Evolutionary conservation across 2,797 vertebrate genomes (phyloP), one percentile per base, ranked within the genome.

Genomic region (Danionella dracula): DNA sequence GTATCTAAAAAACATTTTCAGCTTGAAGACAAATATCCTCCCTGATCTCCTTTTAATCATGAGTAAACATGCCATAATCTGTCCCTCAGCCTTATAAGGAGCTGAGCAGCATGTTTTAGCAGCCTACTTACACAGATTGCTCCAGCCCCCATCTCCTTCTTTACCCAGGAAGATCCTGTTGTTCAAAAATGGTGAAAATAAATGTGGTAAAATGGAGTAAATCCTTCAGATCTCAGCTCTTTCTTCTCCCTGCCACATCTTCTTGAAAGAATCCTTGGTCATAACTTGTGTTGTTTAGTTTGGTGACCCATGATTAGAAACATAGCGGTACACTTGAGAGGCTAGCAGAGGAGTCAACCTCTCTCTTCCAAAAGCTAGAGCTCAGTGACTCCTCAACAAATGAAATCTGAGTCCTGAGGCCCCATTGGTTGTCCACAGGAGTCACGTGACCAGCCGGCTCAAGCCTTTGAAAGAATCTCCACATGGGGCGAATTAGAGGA

Each of bases 81-180:
- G 51, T 48, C 38, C 41, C 37, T 21, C 50, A 31, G 16, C 48
- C 66, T 57, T 68, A 56, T 37, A 68, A 60, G 51, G 48, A 54
- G 19, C 2, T 4, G 31, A 51, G 49, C 51, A 50, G 50, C 41
- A 65, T 71, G 31, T 35, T 35, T 35, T 35, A 8, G 62, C n/a
- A n/a, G n/a, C n/a, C n/a, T 92, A 96, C 93, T 96, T 85, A 96
- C 94, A 88, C 94, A 93, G 84, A 95, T 81, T 86, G 94, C 93
- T 86, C 95, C 94, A 21, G 93, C 93, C 85, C 94, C 93, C 93
- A 96, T 96, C 79, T 87, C 68, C 73, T 69, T 71, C 48, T 68
- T 20, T 72, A 84, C 68, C 73, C 80, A 76, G 76, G 83, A 86
- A 83, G 77, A 37, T 72, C 71, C 83, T 76, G 73, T 65, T 40